Conservation (phyloP, 2,797 vertebrate species). For the Ispidina picta region DNA sequence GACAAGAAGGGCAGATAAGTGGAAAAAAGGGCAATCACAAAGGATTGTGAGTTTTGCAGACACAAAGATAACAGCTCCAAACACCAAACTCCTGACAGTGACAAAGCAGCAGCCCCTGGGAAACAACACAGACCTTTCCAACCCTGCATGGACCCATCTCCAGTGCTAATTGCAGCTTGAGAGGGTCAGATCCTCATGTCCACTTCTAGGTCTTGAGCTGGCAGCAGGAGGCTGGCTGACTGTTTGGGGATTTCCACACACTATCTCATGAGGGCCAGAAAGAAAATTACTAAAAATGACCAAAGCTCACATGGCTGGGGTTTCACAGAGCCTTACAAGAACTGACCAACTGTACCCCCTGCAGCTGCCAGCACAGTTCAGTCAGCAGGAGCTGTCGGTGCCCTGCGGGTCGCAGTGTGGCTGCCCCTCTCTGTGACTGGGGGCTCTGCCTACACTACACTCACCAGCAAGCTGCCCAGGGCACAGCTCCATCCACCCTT, state of each 20-base stretch:
- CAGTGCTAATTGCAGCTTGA: fast-evolving
- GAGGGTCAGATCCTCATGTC: fast-evolving
- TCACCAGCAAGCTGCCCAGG: fast-evolving
- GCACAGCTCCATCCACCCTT: background rate
- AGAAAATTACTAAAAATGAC: background rate
- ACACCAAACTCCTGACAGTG: background rate
- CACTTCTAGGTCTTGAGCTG: background rate
- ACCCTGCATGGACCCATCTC: background rate
- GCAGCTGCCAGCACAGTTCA: background rate
- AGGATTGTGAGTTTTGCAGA: background rate
- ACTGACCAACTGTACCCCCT: background rate
- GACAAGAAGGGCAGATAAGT: background rate
- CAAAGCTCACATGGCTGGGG: background rate
- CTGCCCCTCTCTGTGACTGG: background rate
- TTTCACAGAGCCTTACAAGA: background rate
- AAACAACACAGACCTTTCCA: background rate
- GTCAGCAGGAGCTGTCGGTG: background rate
- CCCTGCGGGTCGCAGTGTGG: fast-evolving
- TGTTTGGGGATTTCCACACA: background rate
- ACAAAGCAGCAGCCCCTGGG: background rate
- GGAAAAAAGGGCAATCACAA: background rate
- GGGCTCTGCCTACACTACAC: fast-evolving
- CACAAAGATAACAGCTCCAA: background rate
- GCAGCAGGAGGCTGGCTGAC: background rate
- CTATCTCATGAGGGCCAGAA: background rate